Base-by-base conservation (phyloP, 2,113 vertebrate species). In the Urocynchramus pylzowi region DNA sequence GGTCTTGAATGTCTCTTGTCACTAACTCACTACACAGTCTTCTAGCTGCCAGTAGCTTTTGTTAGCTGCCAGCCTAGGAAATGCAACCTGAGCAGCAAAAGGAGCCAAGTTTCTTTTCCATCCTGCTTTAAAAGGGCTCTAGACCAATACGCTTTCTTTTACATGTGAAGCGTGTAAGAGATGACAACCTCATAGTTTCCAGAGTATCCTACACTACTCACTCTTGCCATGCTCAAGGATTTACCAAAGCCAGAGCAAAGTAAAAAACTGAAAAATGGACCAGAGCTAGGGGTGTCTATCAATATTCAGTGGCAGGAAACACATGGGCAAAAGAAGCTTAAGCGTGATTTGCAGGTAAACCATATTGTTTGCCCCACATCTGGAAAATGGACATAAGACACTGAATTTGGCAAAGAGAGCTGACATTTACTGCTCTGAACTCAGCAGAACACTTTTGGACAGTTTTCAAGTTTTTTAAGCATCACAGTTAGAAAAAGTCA, bases 161-260 rank as follows among this genome's bases (percentile, higher is more conserved):
- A 33, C 0, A 0, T 1, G 2, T 14, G 41, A 47, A 23, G 16
- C 30, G 16, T 1, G 5, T 16, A 56, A 52, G 35, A 73, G 45
- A 12, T 54, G 3, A 64, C 39, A 59, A 45, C 10, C 52, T 49
- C 1, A 0, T 63, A 17, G 44, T 45, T 70, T 88, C 56, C 42
- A 52, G 50, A 84, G 28, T 24, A 35, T 67, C n/a, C 45, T n/a
- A 33, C 8, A 4, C 35, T 24, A 16, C 39, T 57, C 42, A 11
- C 8, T 74, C 61, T 67, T 70, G 11, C 6, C 33, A 59, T 8
- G 24, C 26, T 88, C 65, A 80, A 63, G 49, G 27, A 70, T 50
- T 73, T 41, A 57, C 28, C 3, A 4, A 77, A 71, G 9, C 10
- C 30, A 74, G n/a, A 84, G 19, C 7, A 54, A 84, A 24, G 59